phyloP scores from a whole-genome alignment of 2,888 invertebrate genomes.

The Cataglyphis rosenhaueri region DNA sequence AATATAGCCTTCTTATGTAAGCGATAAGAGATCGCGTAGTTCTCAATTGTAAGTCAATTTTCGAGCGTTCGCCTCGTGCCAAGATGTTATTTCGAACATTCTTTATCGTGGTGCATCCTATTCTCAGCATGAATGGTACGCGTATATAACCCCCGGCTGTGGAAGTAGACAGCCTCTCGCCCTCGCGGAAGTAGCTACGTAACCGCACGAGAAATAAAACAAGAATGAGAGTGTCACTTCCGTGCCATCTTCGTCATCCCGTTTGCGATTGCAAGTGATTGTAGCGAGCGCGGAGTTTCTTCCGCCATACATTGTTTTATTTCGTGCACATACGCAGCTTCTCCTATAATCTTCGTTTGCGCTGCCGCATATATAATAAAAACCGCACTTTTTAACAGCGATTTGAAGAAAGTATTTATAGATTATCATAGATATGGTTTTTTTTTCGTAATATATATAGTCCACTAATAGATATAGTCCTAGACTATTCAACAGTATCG shows the following conservation, averaged over 20 bases:
- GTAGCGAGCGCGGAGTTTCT: constrained; percentile 24
- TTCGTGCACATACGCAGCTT: constrained; percentile 3
- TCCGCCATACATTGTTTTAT: constrained; percentile 16
- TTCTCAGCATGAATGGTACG: constrained; percentile 66
- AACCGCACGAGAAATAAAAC: constrained; percentile 60
- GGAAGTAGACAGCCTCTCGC: constrained; percentile 60
- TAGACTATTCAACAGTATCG: neutral
- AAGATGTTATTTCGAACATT: constrained; percentile 75
- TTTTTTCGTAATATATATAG: constrained; percentile 31
- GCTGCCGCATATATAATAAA: neutral
- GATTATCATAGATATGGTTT: neutral
- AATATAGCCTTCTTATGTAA: constrained; percentile 11
- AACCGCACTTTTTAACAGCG: neutral
- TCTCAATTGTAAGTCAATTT: constrained; percentile 68
- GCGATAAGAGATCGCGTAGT: constrained; percentile 32
- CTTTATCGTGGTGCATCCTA: constrained; percentile 61
- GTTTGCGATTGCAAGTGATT: constrained; percentile 38
- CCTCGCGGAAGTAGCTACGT: constrained; percentile 66
- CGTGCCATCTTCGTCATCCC: constrained; percentile 53
- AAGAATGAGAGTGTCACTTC: constrained; percentile 60
- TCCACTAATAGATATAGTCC: neutral
- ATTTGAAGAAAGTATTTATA: constrained; percentile 20
- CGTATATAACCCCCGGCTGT: constrained; percentile 45
- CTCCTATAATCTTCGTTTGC: neutral
- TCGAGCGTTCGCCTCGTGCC: constrained; percentile 69